phyloP scores from a whole-genome alignment of 2,888 invertebrate genomes.

The Vandiemenella viatica region DNA sequence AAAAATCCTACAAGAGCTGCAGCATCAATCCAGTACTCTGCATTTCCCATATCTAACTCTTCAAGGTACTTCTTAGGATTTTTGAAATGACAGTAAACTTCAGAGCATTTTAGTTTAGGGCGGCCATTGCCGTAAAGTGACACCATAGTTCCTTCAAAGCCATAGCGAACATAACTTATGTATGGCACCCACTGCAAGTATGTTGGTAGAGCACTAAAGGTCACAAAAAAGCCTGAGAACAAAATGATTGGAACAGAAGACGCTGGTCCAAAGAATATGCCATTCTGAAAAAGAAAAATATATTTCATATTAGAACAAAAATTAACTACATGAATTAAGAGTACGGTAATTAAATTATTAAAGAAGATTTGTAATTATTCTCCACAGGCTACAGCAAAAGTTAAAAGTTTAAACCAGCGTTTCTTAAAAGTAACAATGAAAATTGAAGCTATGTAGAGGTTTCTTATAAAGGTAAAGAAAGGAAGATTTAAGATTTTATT shows the following conservation, averaged over 20 bases:
- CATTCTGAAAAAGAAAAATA: conserved; percentile 26
- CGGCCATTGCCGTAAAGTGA: conserved; percentile 33
- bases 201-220: conserved; percentile 34
- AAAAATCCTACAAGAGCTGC: conserved; percentile 68
- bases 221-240: conserved; percentile 38
- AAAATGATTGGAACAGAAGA: conserved; percentile 34
- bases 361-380: background rate
- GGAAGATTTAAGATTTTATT: too few species aligned
- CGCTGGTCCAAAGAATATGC: conserved; percentile 37
- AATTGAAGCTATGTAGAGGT: too few species aligned
- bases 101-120: conserved; percentile 31
- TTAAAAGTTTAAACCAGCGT: too few species aligned
- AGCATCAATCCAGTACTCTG: conserved; percentile 56
- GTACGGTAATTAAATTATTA: background rate
- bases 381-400: too few species aligned
- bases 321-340: background rate
- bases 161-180: conserved; percentile 35
- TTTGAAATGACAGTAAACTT: conserved; percentile 63
- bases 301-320: background rate
- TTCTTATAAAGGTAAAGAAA: too few species aligned
- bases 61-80: conserved; percentile 69
- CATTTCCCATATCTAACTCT: conserved; percentile 64
- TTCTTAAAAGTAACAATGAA: too few species aligned
- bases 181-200: conserved; percentile 37
- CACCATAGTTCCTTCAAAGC: conserved; percentile 34